Evolutionary conservation across 1,140 invertebrate species (phyloP).

Genomic region (Lasioglossum baleicum): DNA sequence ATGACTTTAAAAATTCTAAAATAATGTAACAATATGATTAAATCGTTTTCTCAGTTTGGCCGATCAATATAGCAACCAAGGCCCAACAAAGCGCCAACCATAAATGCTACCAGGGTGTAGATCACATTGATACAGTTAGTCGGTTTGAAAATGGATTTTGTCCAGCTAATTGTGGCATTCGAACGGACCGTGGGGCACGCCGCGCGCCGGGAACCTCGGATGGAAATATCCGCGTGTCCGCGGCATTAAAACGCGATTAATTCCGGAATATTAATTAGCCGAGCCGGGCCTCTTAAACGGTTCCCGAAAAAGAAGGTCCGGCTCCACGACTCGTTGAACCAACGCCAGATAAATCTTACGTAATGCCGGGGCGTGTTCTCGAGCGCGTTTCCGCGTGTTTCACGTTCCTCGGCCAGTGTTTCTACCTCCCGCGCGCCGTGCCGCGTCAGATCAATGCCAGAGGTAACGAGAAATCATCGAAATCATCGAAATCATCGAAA

Average conservation of each 20-base stretch:
- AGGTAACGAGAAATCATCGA: constrained; percentile 36
- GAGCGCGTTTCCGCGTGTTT: constrained; percentile 41
- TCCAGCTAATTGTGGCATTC: no score
- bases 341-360: constrained; percentile 46
- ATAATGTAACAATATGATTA: no score
- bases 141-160: no score
- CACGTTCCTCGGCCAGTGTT: constrained; percentile 2
- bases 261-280: constrained; percentile 31
- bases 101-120: no score
- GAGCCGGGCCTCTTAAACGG: not conserved
- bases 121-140: no score
- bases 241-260: constrained; percentile 31
- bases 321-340: constrained; percentile 37
- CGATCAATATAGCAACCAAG: no score
- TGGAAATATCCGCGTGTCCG: constrained; percentile 30
- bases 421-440: not conserved
- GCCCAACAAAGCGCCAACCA: no score
- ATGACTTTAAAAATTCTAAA: no score
- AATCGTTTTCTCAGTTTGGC: no score
- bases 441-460: constrained; percentile 26
- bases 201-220: no score
- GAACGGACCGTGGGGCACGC: no score
- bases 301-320: constrained; percentile 15
- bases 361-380: constrained; percentile 5
- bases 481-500: constrained; percentile 17